These are phyloP conservation scores for Empis livida DNA, from an alignment of 2,888 invertebrate genomes.

Conservation along the genomic window DNA sequence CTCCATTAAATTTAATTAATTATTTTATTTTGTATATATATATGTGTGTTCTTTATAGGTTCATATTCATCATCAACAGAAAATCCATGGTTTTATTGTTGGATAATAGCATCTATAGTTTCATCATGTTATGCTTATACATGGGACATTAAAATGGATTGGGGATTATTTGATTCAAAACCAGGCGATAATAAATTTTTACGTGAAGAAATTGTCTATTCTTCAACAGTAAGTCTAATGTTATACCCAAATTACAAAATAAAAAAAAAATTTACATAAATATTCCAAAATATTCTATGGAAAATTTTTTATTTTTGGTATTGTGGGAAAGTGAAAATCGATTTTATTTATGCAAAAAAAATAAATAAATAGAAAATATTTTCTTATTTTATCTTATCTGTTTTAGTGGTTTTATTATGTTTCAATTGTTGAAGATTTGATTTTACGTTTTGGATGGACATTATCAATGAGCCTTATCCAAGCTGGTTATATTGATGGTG, in stretches of 20 bases:
- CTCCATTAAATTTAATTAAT: too few relatives aligned
- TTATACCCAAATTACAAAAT: neutral
- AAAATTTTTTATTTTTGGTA: too few relatives aligned
- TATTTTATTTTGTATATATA: too few relatives aligned
- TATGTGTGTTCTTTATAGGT: conserved; percentile 13
- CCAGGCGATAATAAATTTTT: conserved; percentile 64
- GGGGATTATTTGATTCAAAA: conserved; percentile 65
- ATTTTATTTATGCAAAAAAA: too few relatives aligned
- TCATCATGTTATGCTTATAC: conserved; percentile 68
- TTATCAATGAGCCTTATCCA: conserved; percentile 56
- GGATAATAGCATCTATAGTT: conserved; percentile 53
- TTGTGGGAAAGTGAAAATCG: too few relatives aligned
- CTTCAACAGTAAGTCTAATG: conserved; percentile 50
- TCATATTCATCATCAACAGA: conserved; percentile 34
- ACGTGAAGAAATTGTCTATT: conserved; percentile 68
- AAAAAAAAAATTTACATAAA: too few relatives aligned
- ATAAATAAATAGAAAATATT: too few relatives aligned
- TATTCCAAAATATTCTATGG: too few relatives aligned
- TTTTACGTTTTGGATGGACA: conserved; percentile 68
- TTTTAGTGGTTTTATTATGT: conserved; percentile 64
- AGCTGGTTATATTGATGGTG: conserved; percentile 47
- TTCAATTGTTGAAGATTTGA: conserved; percentile 66
- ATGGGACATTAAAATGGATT: conserved; percentile 85
- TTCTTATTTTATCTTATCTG: conserved; percentile 4
- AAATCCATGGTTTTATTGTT: conserved; percentile 55